A percentile compares a stretch with the other conserved stretches of the same genome.
Evolutionary conservation across 2,797 vertebrate genomes (phyloP).

Genomic region (Coregonus ussuriensis): DNA sequence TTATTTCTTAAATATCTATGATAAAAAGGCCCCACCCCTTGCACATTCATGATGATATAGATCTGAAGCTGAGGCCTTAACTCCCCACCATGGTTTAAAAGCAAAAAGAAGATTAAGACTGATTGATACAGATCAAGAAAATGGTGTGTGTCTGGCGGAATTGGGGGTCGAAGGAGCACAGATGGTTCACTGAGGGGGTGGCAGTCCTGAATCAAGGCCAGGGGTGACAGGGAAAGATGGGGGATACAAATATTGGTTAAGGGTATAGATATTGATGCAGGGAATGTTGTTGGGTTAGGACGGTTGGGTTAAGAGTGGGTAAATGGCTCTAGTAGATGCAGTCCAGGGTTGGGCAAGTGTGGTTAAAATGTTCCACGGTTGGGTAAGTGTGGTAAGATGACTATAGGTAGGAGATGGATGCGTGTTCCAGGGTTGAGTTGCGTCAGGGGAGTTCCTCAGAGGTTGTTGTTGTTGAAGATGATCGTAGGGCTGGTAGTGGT

Average conservation of each 20-base stretch:
- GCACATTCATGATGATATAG: slow-evolving; percentile 23
- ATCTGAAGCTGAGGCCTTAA: slow-evolving; percentile 16
- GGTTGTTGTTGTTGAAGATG: background rate
- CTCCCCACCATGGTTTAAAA: slow-evolving; percentile 16
- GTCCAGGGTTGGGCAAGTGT: slow-evolving; percentile 4
- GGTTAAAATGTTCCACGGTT: too few relatives aligned
- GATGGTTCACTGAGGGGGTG: background rate
- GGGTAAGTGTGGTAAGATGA: background rate
- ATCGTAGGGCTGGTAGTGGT: background rate
- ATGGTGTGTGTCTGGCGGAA: slow-evolving; percentile 7
- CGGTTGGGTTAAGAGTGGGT: background rate
- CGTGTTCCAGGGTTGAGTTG: background rate
- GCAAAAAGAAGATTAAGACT: slow-evolving; percentile 17
- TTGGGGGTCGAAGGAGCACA: background rate
- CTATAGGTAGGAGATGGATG: background rate
- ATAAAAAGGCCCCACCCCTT: slow-evolving; percentile 43
- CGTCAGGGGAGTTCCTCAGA: background rate
- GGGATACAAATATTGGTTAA: background rate
- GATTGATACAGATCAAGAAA: slow-evolving; percentile 23
- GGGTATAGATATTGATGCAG: background rate
- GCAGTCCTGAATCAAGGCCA: slow-evolving; percentile 36
- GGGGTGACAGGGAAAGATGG: background rate
- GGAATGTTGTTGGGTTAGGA: background rate
- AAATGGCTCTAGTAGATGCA: background rate
- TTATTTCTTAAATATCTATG: slow-evolving; percentile 51